A percentile compares a stretch with the other conserved stretches of the same genome.
Evolutionary conservation across 23 tunicate genomes (phyloP).

Genomic region (Styela plicata): DNA sequence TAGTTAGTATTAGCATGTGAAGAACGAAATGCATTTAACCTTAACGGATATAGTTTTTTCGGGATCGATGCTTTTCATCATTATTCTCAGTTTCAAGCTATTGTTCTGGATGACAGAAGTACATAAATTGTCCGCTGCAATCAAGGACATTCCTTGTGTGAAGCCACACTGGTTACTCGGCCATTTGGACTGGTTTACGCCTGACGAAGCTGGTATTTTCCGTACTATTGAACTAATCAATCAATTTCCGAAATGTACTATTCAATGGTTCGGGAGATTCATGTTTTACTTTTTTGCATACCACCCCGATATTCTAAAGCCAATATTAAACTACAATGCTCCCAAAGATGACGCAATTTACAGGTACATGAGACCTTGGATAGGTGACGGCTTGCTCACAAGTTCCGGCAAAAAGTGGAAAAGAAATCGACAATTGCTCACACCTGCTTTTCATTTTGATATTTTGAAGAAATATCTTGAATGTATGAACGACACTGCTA

Average conservation of each 20-base stretch:
- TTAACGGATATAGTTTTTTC: no score
- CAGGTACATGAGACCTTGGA: neutral
- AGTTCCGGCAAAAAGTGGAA: conserved; percentile 44
- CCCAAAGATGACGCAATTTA: neutral
- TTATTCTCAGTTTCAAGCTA: no score
- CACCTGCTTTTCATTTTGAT: conserved; percentile 73
- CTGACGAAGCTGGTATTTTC: neutral
- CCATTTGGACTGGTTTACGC: neutral
- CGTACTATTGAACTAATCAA: neutral
- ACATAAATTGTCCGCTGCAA: no score
- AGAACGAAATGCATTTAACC: no score
- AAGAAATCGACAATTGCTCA: conserved; percentile 67
- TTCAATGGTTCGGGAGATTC: neutral
- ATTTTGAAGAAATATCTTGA: conserved; percentile 45
- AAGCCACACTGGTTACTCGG: conserved; percentile 3
- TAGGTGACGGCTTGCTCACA: conserved; percentile 49
- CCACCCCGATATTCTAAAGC: neutral
- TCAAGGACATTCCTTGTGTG: neutral
- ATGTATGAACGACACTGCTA: conserved; percentile 47
- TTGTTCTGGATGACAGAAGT: no score
- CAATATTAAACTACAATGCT: neutral
- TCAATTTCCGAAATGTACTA: neutral
- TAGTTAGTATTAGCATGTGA: no score
- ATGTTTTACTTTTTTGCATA: neutral
- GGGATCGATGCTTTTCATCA: no score